Conservation (phyloP, 2,888 invertebrate species). For the Tuberolachnus salignus region DNA sequence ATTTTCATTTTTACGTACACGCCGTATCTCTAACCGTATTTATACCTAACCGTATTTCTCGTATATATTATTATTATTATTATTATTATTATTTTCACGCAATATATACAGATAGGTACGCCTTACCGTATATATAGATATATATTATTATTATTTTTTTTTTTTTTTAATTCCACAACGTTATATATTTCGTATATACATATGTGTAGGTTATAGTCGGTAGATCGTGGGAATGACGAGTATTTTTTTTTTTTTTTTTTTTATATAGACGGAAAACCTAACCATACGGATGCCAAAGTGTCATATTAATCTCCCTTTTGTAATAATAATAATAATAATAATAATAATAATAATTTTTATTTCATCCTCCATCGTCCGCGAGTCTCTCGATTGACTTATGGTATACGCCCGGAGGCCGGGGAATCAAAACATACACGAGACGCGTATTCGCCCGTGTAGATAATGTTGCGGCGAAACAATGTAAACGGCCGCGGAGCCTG, state of each 20-base stretch:
- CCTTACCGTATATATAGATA: background rate
- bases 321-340: constrained; percentile 49
- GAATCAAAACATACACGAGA: constrained; percentile 51
- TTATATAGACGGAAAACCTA: no score
- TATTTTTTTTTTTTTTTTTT: constrained; percentile 4
- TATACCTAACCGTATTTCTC: no score
- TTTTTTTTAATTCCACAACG: constrained; percentile 41
- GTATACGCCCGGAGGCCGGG: constrained; percentile 49
- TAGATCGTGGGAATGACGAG: constrained; percentile 56
- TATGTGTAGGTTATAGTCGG: background rate
- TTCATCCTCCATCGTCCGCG: constrained; percentile 19
- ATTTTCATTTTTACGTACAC: no score
- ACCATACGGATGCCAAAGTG: constrained; percentile 50
- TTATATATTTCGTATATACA: constrained; percentile 29
- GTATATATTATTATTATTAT: no score
- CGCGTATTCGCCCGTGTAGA: constrained; percentile 53
- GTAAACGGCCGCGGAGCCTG: constrained; percentile 46
- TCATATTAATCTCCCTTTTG: constrained; percentile 55
- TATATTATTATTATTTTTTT: constrained; percentile 33
- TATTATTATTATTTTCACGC: no score
- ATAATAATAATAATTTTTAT: constrained; percentile 46
- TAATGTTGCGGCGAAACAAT: constrained; percentile 54
- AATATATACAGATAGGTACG: background rate
- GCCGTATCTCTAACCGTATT: no score
- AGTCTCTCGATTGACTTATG: constrained; percentile 46